A percentile compares a stretch with the other conserved stretches of the same genome.
These are phyloP conservation scores for Thomomys bottae DNA, from an alignment of 2,113 vertebrate genomes.

Conservation along the genomic window DNA sequence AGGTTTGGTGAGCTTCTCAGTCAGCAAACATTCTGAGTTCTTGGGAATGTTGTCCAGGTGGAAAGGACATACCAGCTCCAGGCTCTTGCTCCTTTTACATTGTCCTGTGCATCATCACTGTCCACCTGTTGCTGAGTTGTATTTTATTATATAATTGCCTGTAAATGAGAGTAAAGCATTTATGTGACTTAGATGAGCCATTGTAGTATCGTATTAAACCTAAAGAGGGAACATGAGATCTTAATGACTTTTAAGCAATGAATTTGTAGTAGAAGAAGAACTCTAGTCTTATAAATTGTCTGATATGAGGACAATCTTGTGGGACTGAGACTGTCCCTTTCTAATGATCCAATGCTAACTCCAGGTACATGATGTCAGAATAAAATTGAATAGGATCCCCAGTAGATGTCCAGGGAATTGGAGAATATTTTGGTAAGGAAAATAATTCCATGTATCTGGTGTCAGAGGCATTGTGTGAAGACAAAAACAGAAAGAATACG, in stretches of 20 bases:
- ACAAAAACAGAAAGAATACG: not conserved
- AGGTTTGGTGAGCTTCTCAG: not conserved
- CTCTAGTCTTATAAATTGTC: not conserved
- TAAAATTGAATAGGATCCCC: not conserved
- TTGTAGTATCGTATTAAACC: not conserved
- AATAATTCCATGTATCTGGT: not conserved
- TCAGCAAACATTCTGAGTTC: not conserved
- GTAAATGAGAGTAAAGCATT: not conserved
- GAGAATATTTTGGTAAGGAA: not conserved
- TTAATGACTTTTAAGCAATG: too few relatives aligned
- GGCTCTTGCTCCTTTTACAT: not conserved
- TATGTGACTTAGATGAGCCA: not conserved
- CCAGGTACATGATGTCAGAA: not conserved
- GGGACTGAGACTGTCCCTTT: not conserved
- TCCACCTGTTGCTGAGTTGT: not conserved
- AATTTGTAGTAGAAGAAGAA: not conserved
- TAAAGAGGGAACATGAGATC: not conserved
- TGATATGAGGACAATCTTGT: not conserved
- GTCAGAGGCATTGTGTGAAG: not conserved
- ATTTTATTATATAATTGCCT: not conserved
- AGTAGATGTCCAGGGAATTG: not conserved
- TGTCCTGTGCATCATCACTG: fast-evolving
- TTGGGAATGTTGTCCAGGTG: not conserved
- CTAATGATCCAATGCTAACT: not conserved
- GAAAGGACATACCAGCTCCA: not conserved